Base-by-base conservation (phyloP, 2,113 vertebrate species). In the Leucopsar rothschildi region DNA sequence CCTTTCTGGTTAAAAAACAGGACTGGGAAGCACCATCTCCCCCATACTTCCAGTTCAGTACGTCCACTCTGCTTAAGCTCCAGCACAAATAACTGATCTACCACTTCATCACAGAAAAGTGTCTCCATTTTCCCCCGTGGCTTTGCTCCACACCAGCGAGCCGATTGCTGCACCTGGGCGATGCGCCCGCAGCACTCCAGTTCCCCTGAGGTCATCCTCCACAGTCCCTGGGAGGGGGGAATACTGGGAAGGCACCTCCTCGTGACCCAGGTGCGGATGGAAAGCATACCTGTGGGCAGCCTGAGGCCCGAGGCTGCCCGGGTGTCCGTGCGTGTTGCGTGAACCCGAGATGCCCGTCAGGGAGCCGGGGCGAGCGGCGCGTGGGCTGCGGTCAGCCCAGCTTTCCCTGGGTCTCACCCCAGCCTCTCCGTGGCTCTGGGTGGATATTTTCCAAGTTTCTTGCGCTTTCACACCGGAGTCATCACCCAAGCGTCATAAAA, bases 251-350 rank as follows among this genome's bases (percentile, higher is more conserved):
- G 57, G 40, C 70, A 76, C 27, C 66, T 85, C 68, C 59, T 57
- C 1, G 0, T 92, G 93, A 82, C 53, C 86, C 52, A 8, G 8
- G 6, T 72, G 71, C 0, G 16, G 82, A 37, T 93, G 75, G 60
- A 44, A 64, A 71, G 45, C 94, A 75, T 89, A 63, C 88, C 66
- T 92, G 91, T 95, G 95, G 92, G 86, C 86, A 85, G 73, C 27
- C 68, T 53, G 17, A 14, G 31, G 7, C 92, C 84, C 0, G 0
- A 39, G 87, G 87, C 81, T 60, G 33, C 61, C 71, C 44, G 44
- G 55, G 6, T 88, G 89, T 92, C 93, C 59, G 1, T 53, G 59
- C 13, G 0, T 60, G 75, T 88, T 88, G 81, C 64, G 2, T 9
- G 22, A 91, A 49, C 37, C 44, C 4, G 1, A 47, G 50, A 5